These are phyloP conservation scores for Stenichneumon culpator DNA, from an alignment of 2,888 invertebrate genomes.

Conservation along the genomic window DNA sequence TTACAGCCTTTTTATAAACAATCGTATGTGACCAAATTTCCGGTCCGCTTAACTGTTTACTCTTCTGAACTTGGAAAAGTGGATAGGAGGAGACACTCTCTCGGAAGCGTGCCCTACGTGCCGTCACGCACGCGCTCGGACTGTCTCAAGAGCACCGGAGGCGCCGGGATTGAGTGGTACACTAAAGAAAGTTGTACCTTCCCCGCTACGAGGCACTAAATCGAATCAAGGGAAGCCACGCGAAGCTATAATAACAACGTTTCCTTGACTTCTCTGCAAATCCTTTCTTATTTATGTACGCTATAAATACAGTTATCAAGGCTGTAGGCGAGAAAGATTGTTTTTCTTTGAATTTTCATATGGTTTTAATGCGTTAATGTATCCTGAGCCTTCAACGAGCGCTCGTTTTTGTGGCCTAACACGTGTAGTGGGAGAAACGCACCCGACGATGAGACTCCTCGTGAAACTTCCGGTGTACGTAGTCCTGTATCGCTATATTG, in stretches of 20 bases:
- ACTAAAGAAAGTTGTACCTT: slow-evolving; percentile 44
- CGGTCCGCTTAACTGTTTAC: neutral
- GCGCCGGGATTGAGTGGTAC: slow-evolving; percentile 8
- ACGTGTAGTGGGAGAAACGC: slow-evolving; percentile 28
- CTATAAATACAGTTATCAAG: neutral
- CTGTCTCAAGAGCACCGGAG: slow-evolving; percentile 8
- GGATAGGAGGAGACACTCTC: slow-evolving; percentile 28
- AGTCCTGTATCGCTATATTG: slow-evolving; percentile 5
- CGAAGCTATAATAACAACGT: slow-evolving; percentile 19
- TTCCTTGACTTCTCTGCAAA: neutral
- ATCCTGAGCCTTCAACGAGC: neutral
- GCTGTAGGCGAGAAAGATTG: neutral
- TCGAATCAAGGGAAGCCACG: slow-evolving; percentile 54
- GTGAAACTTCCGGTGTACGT: neutral
- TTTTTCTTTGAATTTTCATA: neutral
- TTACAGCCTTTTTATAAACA: neutral
- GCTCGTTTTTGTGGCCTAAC: slow-evolving; percentile 19
- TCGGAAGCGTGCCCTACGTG: slow-evolving; percentile 34
- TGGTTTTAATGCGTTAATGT: too few relatives aligned
- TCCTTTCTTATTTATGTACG: neutral
- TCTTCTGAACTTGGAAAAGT: slow-evolving; percentile 7
- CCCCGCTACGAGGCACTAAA: slow-evolving; percentile 31
- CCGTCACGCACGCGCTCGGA: slow-evolving; percentile 56
- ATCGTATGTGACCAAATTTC: neutral
- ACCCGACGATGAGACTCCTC: neutral